Evolutionary conservation across 2,888 invertebrate genomes (phyloP).

Genomic region (Pinctada fucata): DNA sequence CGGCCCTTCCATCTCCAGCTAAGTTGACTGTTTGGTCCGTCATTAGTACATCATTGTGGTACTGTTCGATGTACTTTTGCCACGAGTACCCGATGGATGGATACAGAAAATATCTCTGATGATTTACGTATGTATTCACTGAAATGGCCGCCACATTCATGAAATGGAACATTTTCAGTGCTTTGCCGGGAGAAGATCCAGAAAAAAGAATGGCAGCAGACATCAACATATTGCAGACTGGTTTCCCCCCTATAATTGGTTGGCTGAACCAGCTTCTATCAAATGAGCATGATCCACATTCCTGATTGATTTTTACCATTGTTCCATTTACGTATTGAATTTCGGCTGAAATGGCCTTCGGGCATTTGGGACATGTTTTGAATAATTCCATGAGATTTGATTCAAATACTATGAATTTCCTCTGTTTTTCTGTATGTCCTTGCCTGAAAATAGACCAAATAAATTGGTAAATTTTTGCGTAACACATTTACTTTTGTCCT

Average conservation of each 20-base stretch:
- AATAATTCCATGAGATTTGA: neutral
- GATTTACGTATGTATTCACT: neutral
- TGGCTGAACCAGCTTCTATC: neutral
- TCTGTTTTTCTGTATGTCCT: neutral
- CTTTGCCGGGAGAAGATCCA: constrained; percentile 1
- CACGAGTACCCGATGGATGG: constrained; percentile 2
- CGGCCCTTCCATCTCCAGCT: neutral
- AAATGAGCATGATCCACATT: constrained; percentile 2
- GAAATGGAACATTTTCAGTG: constrained; percentile 3
- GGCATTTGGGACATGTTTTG: neutral
- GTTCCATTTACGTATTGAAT: neutral
- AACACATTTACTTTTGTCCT: too few species aligned
- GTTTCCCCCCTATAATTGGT: constrained; percentile 8
- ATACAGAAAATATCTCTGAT: constrained; percentile 3
- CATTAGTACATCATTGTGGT: neutral
- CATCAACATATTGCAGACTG: neutral
- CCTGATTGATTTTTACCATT: constrained; percentile 2
- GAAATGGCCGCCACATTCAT: constrained; percentile 2
- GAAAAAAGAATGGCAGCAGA: constrained; percentile 5
- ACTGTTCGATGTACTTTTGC: neutral
- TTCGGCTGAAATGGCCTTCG: neutral
- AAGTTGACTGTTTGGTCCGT: neutral
- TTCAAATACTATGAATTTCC: neutral
- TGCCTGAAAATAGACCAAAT: neutral
- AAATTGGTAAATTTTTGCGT: too few species aligned